phyloP scores from a whole-genome alignment of 2,888 invertebrate species.

The Anodontia alba region DNA sequence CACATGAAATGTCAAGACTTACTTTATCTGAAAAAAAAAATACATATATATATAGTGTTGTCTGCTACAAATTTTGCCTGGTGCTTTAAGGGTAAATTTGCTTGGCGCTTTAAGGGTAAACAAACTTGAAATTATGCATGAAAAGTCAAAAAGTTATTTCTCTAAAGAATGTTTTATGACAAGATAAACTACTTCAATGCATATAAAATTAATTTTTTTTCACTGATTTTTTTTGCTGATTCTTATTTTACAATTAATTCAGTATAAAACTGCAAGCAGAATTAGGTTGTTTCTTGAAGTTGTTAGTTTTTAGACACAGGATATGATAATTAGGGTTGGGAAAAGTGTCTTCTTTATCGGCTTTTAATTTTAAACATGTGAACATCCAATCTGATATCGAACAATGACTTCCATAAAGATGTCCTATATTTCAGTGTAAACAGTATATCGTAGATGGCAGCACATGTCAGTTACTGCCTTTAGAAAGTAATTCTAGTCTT shows the following conservation, averaged over 20 bases:
- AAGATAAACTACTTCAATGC: conserved; percentile 11
- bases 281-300: too few relatives aligned
- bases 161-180: neutral
- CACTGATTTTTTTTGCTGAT: neutral
- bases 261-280: neutral
- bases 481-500: conserved; percentile 20
- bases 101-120: too few relatives aligned
- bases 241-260: neutral
- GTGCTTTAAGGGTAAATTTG: too few relatives aligned
- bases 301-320: too few relatives aligned
- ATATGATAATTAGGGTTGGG: neutral
- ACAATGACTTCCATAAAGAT: neutral
- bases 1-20: too few relatives aligned
- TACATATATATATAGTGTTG: too few relatives aligned
- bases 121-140: too few relatives aligned
- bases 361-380: conserved; percentile 16
- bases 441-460: neutral
- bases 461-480: conserved; percentile 14
- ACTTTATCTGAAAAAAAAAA: too few relatives aligned
- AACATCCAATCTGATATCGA: conserved; percentile 12
- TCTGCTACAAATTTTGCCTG: too few relatives aligned
- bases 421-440: conserved; percentile 16
- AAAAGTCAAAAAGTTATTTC: too few relatives aligned
- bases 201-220: conserved; percentile 5
- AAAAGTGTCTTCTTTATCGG: neutral